phyloP scores from a whole-genome alignment of 2,797 vertebrate species.

The Epinephelus malabaricus region DNA sequence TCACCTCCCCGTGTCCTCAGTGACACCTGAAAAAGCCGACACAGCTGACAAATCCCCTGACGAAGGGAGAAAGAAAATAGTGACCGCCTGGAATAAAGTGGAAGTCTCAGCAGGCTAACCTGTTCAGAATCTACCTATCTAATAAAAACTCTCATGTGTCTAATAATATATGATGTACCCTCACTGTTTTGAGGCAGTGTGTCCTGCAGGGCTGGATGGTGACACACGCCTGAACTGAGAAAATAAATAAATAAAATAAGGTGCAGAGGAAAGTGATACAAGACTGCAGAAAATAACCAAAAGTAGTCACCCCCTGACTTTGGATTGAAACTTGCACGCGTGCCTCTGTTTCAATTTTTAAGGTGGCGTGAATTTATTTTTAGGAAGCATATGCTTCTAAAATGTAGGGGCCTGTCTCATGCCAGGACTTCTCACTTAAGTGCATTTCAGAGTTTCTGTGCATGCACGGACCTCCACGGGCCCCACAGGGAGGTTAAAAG shows the following conservation, averaged over 20 bases:
- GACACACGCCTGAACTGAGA: constrained; percentile 14
- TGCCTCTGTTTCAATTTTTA: constrained; percentile 53
- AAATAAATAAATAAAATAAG: background rate
- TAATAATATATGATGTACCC: constrained; percentile 9
- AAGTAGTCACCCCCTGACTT: constrained; percentile 10
- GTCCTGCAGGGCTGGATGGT: background rate
- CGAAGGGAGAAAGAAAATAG: constrained; percentile 3
- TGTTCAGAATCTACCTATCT: background rate
- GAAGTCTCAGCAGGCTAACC: constrained; percentile 7
- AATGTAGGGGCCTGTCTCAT: constrained; percentile 32
- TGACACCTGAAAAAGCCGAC: constrained; percentile 35
- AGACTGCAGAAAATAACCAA: constrained; percentile 20
- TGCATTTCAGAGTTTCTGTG: constrained; percentile 54
- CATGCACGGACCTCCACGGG: constrained; percentile 11
- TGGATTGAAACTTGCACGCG: constrained; percentile 23
- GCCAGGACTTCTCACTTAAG: constrained; percentile 50
- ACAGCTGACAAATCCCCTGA: constrained; percentile 39
- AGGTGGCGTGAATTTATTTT: constrained; percentile 51
- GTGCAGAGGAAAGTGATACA: background rate
- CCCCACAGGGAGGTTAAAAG: constrained; percentile 52
- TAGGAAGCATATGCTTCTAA: constrained; percentile 41
- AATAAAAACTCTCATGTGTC: background rate
- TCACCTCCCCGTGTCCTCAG: constrained; percentile 46
- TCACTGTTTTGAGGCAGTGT: background rate
- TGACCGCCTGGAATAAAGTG: constrained; percentile 5